Conservation (phyloP, 2,113 vertebrate species). For the Chrysemys picta region DNA sequence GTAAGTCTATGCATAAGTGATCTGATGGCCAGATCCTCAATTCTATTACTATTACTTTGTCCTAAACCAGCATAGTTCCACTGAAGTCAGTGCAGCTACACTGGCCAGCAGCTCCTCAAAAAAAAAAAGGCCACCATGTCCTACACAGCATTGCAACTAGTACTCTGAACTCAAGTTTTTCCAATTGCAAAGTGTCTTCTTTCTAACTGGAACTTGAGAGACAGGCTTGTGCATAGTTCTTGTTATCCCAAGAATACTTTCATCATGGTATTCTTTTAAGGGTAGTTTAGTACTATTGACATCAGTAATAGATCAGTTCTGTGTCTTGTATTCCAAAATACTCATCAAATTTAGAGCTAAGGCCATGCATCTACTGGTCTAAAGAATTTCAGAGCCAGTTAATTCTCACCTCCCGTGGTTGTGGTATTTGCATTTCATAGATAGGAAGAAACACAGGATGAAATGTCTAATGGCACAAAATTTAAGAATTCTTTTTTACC, state of each 20-base stretch:
- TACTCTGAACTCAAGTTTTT: not conserved
- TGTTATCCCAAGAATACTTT: not conserved
- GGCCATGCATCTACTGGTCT: not conserved
- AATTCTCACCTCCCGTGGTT: not conserved
- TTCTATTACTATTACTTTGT: too few relatives aligned
- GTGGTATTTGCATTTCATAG: too few relatives aligned
- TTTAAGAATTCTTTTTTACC: too few relatives aligned
- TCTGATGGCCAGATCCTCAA: too few relatives aligned
- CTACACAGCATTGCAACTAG: not conserved
- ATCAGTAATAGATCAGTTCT: not conserved
- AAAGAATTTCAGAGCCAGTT: not conserved
- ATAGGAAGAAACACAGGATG: too few relatives aligned
- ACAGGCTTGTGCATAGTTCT: not conserved
- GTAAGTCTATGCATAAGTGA: not conserved
- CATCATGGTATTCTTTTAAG: not conserved
- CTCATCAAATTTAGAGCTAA: not conserved
- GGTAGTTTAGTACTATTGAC: not conserved
- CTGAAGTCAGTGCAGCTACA: not conserved
- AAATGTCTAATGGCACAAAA: too few relatives aligned
- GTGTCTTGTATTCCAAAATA: not conserved
- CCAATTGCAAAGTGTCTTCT: not conserved
- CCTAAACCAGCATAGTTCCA: not conserved
- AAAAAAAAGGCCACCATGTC: not conserved
- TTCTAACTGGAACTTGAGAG: not conserved
- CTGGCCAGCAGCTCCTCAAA: not conserved